These are phyloP conservation scores for Idris sp. DNA, from an alignment of 1,140 invertebrate species.

Conservation along the genomic window DNA sequence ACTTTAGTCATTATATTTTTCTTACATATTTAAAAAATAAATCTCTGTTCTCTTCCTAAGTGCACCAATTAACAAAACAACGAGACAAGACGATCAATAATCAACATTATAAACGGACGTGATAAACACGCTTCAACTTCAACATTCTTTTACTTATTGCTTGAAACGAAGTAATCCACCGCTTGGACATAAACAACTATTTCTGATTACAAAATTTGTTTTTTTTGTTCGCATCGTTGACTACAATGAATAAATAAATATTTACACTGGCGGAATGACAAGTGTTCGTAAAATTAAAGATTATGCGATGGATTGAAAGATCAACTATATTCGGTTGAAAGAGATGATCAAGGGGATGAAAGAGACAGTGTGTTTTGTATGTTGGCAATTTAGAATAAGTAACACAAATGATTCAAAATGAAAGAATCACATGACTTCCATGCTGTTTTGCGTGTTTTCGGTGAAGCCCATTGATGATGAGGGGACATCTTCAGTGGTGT, in stretches of 20 bases:
- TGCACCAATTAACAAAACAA: conserved; percentile 7
- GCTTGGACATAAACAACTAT: not conserved
- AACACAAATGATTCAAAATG: not conserved
- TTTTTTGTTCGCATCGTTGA: conserved; percentile 8
- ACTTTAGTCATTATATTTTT: conserved; percentile 8
- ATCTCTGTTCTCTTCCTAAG: not conserved
- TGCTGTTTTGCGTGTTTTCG: conserved; percentile 76
- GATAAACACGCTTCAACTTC: not conserved
- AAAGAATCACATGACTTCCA: conserved; percentile 76
- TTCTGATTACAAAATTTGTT: conserved; percentile 7
- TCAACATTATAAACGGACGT: not conserved
- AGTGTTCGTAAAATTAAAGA: conserved; percentile 31
- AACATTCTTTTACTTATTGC: not conserved
- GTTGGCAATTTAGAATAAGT: not conserved
- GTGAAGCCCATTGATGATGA: conserved; percentile 72
- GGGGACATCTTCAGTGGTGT: conserved; percentile 70
- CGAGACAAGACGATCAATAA: conserved; percentile 3
- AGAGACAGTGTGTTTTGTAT: conserved; percentile 12
- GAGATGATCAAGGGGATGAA: conserved; percentile 15
- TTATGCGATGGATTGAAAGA: conserved; percentile 15
- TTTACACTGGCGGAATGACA: conserved; percentile 24
- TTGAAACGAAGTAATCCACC: not conserved
- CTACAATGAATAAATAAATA: conserved; percentile 52
- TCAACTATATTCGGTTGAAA: conserved; percentile 7
- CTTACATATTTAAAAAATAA: conserved; percentile 11